Base-by-base conservation (phyloP, 2,113 vertebrate species). In the Epinephelus lanceolatus region DNA sequence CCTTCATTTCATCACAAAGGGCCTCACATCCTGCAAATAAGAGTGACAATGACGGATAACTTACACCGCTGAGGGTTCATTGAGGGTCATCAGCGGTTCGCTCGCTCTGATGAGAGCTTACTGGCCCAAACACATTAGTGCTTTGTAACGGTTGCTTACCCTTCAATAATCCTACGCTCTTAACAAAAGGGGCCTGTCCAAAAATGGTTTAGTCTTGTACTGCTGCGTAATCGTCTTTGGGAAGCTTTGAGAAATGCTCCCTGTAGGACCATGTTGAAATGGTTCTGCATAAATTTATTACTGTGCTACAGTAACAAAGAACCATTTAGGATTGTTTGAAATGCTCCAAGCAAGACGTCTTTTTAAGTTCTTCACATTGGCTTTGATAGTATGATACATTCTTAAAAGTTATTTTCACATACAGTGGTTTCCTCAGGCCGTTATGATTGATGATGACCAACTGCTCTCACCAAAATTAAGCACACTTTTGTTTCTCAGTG, bases 81-180 rank as follows among this genome's bases (percentile, higher is more conserved):
- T 53, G 51, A 60, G 78, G 75, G 74, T 75, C 79, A 82, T 59
- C 66, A 71, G 55, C 27, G 40, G 63, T 78, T 71, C 52, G 49
- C 53, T 75, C 8, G 45, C 76, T 85, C 75, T 75, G 59, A 66
- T 74, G 73, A 80, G n/a, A 59, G 65, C 65, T 79, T 62, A 72
- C 72, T 69, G 76, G 65, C 59, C 70, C 65, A 65, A 27, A 76
- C 65, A 68, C 60, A 71, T 78, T 47, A 53, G 42, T 37, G 69
- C 69, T 77, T 73, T 76, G 75, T 61, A 47, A 82, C 45, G 59
- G 62, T 70, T 62, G 45, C 83, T 71, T 71, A 76, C 65, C 51
- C 86, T 74, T 33, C 82, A 65, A n/a, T 81, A 81, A 78, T 76
- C 72, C 60, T 23, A 40, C 80, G 61, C 47, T 67, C 47, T 49